Conservation (phyloP, 2,797 vertebrate genomes). For the Brachymystax lenok region DNA sequence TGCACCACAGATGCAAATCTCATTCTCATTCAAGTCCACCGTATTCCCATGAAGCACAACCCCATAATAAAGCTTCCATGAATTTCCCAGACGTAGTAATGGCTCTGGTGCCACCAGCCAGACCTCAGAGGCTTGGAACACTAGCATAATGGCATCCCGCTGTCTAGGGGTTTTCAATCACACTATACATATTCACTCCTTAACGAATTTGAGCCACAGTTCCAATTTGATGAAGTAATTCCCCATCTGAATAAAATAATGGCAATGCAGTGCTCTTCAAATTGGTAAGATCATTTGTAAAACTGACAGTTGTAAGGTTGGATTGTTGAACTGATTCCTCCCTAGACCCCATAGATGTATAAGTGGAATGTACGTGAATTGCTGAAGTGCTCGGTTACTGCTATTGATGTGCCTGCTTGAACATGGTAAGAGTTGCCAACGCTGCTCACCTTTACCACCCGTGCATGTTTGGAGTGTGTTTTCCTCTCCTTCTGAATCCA, state of each 20-base stretch:
- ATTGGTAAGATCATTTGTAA: slow-evolving; percentile 74
- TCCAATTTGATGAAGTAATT: slow-evolving; percentile 74
- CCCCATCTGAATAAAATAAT: slow-evolving; percentile 79
- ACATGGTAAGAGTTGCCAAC: no score
- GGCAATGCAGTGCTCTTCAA: slow-evolving; percentile 72
- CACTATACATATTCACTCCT: slow-evolving; percentile 72
- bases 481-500: slow-evolving; percentile 94
- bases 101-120: slow-evolving; percentile 50
- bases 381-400: not conserved
- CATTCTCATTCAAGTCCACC: slow-evolving; percentile 61
- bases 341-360: slow-evolving; percentile 45
- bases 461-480: slow-evolving; percentile 82
- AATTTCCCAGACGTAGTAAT: slow-evolving; percentile 70
- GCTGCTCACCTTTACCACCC: slow-evolving; percentile 84
- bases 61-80: slow-evolving; percentile 58
- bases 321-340: slow-evolving; percentile 76
- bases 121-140: slow-evolving; percentile 55
- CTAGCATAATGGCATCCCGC: slow-evolving; percentile 71
- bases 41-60: slow-evolving; percentile 66
- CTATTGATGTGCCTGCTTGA: no score
- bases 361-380: slow-evolving; percentile 51
- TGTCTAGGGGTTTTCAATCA: slow-evolving; percentile 77
- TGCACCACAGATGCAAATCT: slow-evolving; percentile 48
- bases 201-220: slow-evolving; percentile 75
- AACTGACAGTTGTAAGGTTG: slow-evolving; percentile 76